Conservation (phyloP, 2,113 vertebrate genomes). For the Ictalurus punctatus region DNA sequence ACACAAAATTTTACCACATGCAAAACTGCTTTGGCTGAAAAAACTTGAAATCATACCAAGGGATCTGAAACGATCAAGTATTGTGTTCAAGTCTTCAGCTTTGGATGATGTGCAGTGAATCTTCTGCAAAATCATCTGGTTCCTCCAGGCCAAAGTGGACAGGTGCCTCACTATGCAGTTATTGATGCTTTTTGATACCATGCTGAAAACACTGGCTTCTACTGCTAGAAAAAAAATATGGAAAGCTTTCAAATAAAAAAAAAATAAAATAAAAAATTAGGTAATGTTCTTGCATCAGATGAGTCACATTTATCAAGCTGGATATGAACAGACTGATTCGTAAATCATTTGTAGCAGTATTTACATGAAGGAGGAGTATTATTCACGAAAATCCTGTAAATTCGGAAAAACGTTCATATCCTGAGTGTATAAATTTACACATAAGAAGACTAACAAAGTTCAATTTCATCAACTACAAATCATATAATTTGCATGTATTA, state of each 20-base stretch:
- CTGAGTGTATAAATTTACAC: too few relatives aligned
- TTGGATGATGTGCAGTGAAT: conserved; percentile 70
- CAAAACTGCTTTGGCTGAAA: background rate
- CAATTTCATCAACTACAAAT: too few relatives aligned
- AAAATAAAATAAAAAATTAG: background rate
- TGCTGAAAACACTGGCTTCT: conserved; percentile 83
- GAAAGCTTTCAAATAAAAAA: background rate
- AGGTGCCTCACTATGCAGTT: conserved; percentile 73
- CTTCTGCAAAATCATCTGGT: conserved; percentile 73
- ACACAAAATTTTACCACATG: background rate
- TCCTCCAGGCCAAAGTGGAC: conserved; percentile 76
- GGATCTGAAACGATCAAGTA: conserved; percentile 78
- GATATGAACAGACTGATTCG: too few relatives aligned
- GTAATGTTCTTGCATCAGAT: too few relatives aligned
- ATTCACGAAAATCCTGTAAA: too few relatives aligned
- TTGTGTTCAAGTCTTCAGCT: conserved; percentile 46
- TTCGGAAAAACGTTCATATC: too few relatives aligned
- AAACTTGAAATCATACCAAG: conserved; percentile 75
- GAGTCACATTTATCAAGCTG: too few relatives aligned
- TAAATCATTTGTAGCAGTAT: too few relatives aligned
- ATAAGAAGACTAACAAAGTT: too few relatives aligned
- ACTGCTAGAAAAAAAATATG: conserved; percentile 71
- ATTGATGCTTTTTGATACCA: conserved; percentile 83
- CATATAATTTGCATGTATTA: too few relatives aligned
- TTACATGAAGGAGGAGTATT: too few relatives aligned